Conservation (phyloP, 1,140 invertebrate species). For the Coptotermes formosanus region DNA sequence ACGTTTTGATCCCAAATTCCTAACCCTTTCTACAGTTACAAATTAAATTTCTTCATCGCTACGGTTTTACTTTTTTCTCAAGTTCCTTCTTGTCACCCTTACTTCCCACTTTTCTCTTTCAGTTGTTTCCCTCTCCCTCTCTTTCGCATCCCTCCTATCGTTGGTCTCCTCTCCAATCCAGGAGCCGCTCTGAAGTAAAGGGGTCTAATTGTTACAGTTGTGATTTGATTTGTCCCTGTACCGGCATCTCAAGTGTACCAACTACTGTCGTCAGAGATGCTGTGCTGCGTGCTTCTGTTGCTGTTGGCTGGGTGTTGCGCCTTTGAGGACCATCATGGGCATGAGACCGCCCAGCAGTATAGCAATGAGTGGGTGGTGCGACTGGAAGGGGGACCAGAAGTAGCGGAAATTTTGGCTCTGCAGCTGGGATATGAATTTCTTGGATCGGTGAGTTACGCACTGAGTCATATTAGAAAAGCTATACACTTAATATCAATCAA, state of each 20-base stretch:
- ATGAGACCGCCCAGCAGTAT: slow-evolving; percentile 42
- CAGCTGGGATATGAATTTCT: slow-evolving; percentile 53
- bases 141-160: not conserved
- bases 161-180: not conserved
- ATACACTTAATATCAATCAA: no score
- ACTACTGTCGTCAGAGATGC: not conserved
- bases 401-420: slow-evolving; percentile 50
- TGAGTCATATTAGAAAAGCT: slow-evolving; percentile 25
- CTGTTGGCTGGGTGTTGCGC: not conserved
- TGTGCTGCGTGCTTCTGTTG: not conserved
- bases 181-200: not conserved
- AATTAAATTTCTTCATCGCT: not conserved
- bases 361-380: slow-evolving; percentile 59
- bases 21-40: not conserved
- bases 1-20: not conserved
- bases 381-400: slow-evolving; percentile 49
- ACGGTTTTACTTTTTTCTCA: not conserved
- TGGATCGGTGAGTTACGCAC: slow-evolving; percentile 48
- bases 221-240: not conserved
- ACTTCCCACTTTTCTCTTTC: not conserved
- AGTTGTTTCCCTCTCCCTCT: not conserved
- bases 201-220: not conserved
- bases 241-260: not conserved
- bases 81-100: not conserved
- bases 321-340: slow-evolving; percentile 22